These are phyloP conservation scores for Lithophane socia DNA, from an alignment of 2,888 invertebrate genomes.

Conservation along the genomic window DNA sequence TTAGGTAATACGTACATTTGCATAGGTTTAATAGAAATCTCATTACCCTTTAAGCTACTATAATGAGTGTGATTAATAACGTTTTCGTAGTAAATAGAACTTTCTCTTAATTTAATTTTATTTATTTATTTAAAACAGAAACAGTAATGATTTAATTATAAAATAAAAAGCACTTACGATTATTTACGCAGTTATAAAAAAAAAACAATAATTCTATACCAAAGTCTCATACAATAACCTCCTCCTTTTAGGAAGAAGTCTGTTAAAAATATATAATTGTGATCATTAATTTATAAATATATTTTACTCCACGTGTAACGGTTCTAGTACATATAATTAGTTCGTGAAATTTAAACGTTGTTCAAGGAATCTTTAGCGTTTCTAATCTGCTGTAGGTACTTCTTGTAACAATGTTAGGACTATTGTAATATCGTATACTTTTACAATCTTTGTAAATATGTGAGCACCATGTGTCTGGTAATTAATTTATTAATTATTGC, in stretches of 20 bases:
- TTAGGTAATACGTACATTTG: not conserved
- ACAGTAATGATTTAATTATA: not conserved
- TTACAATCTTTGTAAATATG: no score
- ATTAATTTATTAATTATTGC: no score
- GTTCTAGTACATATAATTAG: constrained; percentile 40
- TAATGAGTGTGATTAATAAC: constrained; percentile 26
- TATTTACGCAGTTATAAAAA: not conserved
- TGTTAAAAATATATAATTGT: not conserved
- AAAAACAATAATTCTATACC: not conserved
- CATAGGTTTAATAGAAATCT: constrained; percentile 16
- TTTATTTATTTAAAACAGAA: no score
- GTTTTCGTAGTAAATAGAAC: constrained; percentile 10
- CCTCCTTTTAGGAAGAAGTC: no score
- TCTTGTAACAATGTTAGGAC: no score
- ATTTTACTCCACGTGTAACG: constrained; percentile 2
- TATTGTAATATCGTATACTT: no score
- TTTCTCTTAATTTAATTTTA: constrained; percentile 21
- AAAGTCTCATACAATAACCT: not conserved
- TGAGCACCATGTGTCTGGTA: no score
- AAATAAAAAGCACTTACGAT: constrained; percentile 4
- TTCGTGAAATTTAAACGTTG: constrained; percentile 48
- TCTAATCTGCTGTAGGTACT: constrained; percentile 47
- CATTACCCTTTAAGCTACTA: constrained; percentile 8
- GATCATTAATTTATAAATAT: not conserved
- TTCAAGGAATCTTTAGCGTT: constrained; percentile 56